These are phyloP conservation scores for Platypus cylindrus DNA, from an alignment of 2,888 invertebrate species.

Conservation along the genomic window DNA sequence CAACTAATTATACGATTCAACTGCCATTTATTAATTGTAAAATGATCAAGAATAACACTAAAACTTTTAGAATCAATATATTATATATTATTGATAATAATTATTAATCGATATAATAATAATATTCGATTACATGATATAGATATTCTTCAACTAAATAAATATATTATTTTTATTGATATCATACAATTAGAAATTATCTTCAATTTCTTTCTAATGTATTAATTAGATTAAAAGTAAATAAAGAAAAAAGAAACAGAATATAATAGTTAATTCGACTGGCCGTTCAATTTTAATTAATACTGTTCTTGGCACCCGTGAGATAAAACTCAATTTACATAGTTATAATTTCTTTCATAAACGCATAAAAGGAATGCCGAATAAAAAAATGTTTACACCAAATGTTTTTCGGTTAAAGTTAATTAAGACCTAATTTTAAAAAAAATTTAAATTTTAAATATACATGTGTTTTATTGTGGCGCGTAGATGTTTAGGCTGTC, in stretches of 20 bases:
- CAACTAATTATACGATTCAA: constrained; percentile 15
- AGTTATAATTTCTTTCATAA: too few species aligned
- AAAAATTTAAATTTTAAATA: too few species aligned
- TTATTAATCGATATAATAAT: too few species aligned
- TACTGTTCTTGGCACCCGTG: constrained; percentile 34
- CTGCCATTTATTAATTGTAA: constrained; percentile 55
- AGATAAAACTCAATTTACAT: too few species aligned
- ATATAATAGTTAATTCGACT: constrained; percentile 29
- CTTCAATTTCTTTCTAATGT: constrained; percentile 18
- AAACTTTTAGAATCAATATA: constrained; percentile 40
- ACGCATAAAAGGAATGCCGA: too few species aligned
- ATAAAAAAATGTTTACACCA: too few species aligned
- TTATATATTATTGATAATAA: too few species aligned
- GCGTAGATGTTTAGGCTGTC: too few species aligned
- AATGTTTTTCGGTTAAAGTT: too few species aligned
- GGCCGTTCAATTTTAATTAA: constrained; percentile 33
- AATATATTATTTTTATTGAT: constrained; percentile 20
- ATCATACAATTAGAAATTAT: constrained; percentile 21
- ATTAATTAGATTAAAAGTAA: constrained; percentile 9
- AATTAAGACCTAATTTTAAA: too few species aligned
- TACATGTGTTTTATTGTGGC: too few species aligned
- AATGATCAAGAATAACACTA: constrained; percentile 62
- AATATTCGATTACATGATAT: constrained; percentile 35
- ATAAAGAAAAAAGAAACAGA: too few species aligned
- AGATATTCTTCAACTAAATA: constrained; percentile 27